These are phyloP conservation scores for Hypomecis atomaria DNA, from an alignment of 2,888 invertebrate genomes.

Conservation along the genomic window DNA sequence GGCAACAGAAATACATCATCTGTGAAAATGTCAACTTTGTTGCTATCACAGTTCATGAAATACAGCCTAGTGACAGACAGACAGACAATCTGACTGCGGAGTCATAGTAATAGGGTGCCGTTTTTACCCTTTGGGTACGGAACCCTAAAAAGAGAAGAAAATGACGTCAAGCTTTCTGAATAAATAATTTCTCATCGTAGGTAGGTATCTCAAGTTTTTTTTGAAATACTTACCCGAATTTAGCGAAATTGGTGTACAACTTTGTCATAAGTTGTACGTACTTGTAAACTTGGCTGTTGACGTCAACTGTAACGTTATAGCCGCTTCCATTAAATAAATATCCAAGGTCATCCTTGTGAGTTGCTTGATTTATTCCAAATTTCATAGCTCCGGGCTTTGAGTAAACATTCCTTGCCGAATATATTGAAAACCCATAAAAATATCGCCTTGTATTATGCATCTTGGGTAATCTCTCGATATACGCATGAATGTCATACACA, in stretches of 20 bases:
- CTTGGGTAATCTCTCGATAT: conserved; percentile 19
- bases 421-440: conserved; percentile 30
- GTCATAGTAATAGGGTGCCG: too few species aligned
- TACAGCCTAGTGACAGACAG: too few species aligned
- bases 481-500: conserved; percentile 28
- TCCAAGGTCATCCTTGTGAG: conserved; percentile 32
- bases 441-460: conserved; percentile 12
- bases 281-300: conserved; percentile 20
- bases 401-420: conserved; percentile 29
- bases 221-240: conserved; percentile 47
- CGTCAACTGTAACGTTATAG: conserved; percentile 22
- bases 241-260: conserved; percentile 50
- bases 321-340: conserved; percentile 27
- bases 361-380: conserved; percentile 28
- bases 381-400: conserved; percentile 16
- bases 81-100: too few species aligned
- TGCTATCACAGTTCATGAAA: too few species aligned
- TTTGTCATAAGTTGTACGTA: conserved; percentile 28
- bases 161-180: too few species aligned
- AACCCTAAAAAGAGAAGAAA: too few species aligned
- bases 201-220: too few species aligned
- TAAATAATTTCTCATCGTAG: too few species aligned
- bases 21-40: too few species aligned
- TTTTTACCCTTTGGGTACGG: too few species aligned
- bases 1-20: too few species aligned